phyloP scores from a whole-genome alignment of 2,113 vertebrate species.

The Acanthisitta chloris region DNA sequence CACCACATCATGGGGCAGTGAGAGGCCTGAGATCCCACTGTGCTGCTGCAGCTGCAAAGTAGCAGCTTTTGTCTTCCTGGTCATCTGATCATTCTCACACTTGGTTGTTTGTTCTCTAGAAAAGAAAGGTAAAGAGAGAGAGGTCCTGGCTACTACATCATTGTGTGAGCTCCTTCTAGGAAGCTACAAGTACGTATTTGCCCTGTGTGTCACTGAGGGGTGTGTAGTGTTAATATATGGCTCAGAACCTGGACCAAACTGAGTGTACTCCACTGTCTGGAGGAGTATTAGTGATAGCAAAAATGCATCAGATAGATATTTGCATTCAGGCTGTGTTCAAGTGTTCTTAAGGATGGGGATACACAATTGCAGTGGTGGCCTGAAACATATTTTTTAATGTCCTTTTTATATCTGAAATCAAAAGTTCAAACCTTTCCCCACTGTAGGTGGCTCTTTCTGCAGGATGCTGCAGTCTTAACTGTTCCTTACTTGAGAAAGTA shows the following conservation, averaged over 20 bases:
- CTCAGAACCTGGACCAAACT: not conserved
- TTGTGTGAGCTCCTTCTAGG: not conserved
- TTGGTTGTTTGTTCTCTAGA: not conserved
- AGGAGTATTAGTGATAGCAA: not conserved
- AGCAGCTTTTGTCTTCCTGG: not conserved
- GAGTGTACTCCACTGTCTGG: not conserved
- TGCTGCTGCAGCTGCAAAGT: not conserved
- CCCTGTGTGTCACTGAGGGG: not conserved
- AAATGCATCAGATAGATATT: not conserved
- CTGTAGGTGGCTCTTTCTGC: not conserved
- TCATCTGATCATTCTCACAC: not conserved
- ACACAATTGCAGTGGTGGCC: not conserved
- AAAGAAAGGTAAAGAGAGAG: not conserved
- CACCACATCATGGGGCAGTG: accelerated
- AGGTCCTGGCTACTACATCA: not conserved
- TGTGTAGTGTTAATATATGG: not conserved
- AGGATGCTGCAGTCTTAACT: not conserved
- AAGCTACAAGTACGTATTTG: not conserved
- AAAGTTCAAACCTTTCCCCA: not conserved
- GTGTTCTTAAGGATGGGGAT: not conserved
- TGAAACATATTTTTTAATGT: not conserved
- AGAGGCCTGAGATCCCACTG: not conserved
- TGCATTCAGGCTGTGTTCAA: not conserved
- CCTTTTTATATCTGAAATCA: not conserved
- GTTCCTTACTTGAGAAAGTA: not conserved